Evolutionary conservation across 2,113 vertebrate genomes (phyloP).

Genomic region (Ciconia maguari): DNA sequence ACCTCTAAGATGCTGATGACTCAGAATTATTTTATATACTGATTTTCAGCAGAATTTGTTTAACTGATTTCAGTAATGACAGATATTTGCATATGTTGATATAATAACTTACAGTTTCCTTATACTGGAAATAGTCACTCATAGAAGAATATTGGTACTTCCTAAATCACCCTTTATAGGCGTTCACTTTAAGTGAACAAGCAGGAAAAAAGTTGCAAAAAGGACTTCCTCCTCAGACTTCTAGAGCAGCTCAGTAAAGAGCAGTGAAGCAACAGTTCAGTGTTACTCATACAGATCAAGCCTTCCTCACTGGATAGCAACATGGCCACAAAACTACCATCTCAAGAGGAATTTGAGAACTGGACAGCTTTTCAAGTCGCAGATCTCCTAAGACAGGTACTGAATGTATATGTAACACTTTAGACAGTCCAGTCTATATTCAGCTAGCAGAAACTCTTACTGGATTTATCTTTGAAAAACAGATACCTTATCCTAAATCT

Average conservation of each 20-base stretch:
- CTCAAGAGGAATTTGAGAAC: conserved; percentile 79
- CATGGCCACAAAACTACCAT: conserved; percentile 78
- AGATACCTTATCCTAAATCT: not conserved
- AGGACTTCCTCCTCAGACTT: conserved; percentile 69
- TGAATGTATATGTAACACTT: not conserved
- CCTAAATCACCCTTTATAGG: not conserved
- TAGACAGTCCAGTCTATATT: not conserved
- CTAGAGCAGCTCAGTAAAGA: conserved; percentile 32
- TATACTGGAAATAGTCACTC: not conserved
- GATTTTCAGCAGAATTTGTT: not conserved
- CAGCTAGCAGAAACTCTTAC: not conserved
- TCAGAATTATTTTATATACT: not conserved
- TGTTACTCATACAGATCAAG: not conserved
- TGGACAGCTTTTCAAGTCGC: conserved; percentile 81
- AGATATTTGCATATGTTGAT: not conserved
- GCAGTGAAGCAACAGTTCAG: conserved; percentile 4
- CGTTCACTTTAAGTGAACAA: conserved; percentile 56
- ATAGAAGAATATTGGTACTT: not conserved
- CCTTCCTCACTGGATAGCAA: not conserved
- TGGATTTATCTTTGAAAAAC: not conserved
- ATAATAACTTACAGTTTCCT: not conserved
- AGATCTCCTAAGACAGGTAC: conserved; percentile 79
- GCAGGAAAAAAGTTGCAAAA: conserved; percentile 52
- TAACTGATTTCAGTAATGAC: not conserved
- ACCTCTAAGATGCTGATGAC: not conserved